phyloP scores from a whole-genome alignment of 2,113 vertebrate genomes.

The Sinocyclocheilus anophthalmus region DNA sequence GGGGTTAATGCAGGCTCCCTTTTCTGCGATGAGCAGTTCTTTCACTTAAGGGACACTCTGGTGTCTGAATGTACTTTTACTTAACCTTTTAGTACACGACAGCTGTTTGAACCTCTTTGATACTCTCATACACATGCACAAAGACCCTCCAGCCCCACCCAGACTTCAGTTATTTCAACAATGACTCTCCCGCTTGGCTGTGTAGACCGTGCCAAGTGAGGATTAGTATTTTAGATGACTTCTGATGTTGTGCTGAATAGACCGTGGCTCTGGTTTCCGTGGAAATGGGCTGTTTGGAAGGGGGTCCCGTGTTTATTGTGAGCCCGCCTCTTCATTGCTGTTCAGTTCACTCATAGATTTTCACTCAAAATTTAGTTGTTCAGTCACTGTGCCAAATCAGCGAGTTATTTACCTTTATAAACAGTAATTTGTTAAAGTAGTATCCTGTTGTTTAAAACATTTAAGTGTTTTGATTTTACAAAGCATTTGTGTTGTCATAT shows the following conservation, averaged over 20 bases:
- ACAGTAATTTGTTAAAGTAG: background rate
- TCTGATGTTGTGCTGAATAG: constrained; percentile 68
- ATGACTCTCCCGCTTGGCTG: constrained; percentile 59
- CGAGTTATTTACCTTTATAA: background rate
- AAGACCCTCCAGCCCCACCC: constrained; percentile 59
- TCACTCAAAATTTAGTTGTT: background rate
- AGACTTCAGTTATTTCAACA: constrained; percentile 72
- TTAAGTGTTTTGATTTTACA: background rate
- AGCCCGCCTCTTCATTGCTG: constrained; percentile 56
- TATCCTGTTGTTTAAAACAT: background rate
- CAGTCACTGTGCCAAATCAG: background rate
- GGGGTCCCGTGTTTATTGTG: constrained; percentile 58
- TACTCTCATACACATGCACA: constrained; percentile 51
- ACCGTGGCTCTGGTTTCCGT: constrained; percentile 63
- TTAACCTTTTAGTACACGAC: constrained; percentile 68
- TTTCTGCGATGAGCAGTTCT: constrained; percentile 50
- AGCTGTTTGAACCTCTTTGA: constrained; percentile 66
- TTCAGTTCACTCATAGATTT: constrained; percentile 48
- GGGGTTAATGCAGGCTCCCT: background rate
- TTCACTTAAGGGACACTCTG: constrained; percentile 56
- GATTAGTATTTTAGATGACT: constrained; percentile 78
- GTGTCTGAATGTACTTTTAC: constrained; percentile 66
- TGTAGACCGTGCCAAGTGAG: constrained; percentile 66
- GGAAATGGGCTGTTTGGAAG: constrained; percentile 58
- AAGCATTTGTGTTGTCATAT: background rate